phyloP scores from a whole-genome alignment of 2,113 vertebrate genomes.

The Sturnira hondurensis region DNA sequence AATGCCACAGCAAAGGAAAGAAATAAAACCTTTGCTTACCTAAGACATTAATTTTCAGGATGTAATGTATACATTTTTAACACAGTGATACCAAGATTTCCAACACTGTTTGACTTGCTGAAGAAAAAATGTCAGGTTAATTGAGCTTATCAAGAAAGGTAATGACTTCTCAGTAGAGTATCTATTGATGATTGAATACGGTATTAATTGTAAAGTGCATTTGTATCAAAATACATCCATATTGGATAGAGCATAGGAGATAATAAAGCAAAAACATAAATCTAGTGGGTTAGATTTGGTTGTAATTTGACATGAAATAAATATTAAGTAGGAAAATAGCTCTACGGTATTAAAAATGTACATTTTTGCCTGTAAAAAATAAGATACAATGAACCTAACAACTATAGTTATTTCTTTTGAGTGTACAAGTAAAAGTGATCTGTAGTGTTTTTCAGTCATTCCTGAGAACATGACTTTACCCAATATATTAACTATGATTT shows the following conservation, averaged over 20 bases:
- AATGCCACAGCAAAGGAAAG: not conserved
- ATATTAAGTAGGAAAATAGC: not conserved
- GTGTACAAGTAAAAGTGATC: not conserved
- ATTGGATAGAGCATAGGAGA: not conserved
- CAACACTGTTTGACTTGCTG: not conserved
- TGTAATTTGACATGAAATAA: not conserved
- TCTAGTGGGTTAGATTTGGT: not conserved
- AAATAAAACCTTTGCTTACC: not conserved
- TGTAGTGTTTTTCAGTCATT: not conserved
- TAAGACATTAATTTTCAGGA: not conserved
- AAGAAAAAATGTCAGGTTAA: constrained; percentile 12
- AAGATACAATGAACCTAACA: not conserved
- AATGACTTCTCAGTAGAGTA: not conserved
- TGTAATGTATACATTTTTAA: not conserved
- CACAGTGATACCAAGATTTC: not conserved
- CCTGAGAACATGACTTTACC: not conserved
- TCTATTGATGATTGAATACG: constrained; percentile 35
- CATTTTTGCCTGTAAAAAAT: not conserved
- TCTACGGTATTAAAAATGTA: not conserved
- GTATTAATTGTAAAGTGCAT: not conserved
- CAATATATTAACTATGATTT: constrained; percentile 67
- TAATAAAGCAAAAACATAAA: not conserved
- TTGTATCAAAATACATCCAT: not conserved
- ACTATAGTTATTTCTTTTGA: not conserved
- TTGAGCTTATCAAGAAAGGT: constrained; percentile 29